These are phyloP conservation scores for Icerya purchasi DNA, from an alignment of 2,888 invertebrate genomes.

Conservation along the genomic window DNA sequence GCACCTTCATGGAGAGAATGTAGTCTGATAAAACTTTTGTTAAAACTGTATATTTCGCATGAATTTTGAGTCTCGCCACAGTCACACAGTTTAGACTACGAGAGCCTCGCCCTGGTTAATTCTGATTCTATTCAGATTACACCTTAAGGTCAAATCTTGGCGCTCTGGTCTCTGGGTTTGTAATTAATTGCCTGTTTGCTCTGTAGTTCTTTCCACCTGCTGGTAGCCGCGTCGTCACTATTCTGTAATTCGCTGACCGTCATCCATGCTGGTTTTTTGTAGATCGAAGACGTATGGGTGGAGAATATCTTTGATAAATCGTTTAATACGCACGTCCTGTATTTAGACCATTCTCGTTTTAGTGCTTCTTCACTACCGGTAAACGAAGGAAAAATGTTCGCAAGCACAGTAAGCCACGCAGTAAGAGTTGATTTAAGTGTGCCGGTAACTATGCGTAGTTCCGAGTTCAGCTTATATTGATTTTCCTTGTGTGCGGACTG, in stretches of 20 bases:
- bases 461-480: conserved; percentile 6
- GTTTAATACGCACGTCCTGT: background rate
- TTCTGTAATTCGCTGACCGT: background rate
- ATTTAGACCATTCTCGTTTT: background rate
- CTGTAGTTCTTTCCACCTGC: too few species aligned
- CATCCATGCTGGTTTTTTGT: background rate
- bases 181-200: too few species aligned
- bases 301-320: background rate
- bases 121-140: too few species aligned
- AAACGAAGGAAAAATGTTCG: background rate
- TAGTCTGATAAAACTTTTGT: too few species aligned
- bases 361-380: background rate
- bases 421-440: background rate
- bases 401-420: background rate
- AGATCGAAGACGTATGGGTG: background rate
- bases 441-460: background rate
- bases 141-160: too few species aligned
- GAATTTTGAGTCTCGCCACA: too few species aligned
- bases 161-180: too few species aligned
- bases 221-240: background rate
- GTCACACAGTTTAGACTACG: too few species aligned
- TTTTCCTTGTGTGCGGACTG: background rate
- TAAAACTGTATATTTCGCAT: too few species aligned
- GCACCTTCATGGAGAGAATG: too few species aligned
- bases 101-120: too few species aligned